phyloP scores from a whole-genome alignment of 2,797 vertebrate genomes.

The Adelosebastes latens region DNA sequence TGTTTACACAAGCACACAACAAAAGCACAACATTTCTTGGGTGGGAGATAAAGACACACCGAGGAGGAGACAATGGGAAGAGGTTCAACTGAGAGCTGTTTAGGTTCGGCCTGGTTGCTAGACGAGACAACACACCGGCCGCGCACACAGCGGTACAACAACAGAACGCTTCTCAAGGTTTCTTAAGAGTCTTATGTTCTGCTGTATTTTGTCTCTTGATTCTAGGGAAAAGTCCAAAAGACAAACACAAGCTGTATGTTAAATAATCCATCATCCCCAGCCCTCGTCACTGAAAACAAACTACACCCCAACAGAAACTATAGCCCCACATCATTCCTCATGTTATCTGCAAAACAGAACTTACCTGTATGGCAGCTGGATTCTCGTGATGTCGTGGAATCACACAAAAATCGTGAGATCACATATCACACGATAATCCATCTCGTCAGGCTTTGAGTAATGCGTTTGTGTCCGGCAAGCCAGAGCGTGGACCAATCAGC shows the following conservation, averaged over 20 bases:
- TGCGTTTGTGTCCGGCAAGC: too few species aligned
- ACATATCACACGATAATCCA: too few species aligned
- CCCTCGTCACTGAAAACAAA: conserved; percentile 50
- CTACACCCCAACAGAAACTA: background rate
- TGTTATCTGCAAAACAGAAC: conserved; percentile 5
- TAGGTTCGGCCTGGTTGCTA: conserved; percentile 78
- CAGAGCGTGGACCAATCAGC: too few species aligned
- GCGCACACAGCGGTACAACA: conserved; percentile 66
- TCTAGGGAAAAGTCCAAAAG: conserved; percentile 56
- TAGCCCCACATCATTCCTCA: background rate
- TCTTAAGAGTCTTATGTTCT: conserved; percentile 43
- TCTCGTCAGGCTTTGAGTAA: too few species aligned
- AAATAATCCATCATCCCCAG: conserved; percentile 45
- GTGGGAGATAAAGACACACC: conserved; percentile 78
- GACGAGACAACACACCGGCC: conserved; percentile 81
- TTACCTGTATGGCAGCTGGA: background rate
- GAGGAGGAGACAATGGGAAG: conserved; percentile 68
- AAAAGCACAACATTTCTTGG: conserved; percentile 83
- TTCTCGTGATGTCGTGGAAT: too few species aligned
- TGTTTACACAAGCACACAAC: conserved; percentile 85
- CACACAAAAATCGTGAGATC: fast-evolving
- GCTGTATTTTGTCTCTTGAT: conserved; percentile 76
- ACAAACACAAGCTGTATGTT: conserved; percentile 55
- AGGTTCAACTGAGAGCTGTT: conserved; percentile 71
- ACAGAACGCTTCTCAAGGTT: conserved; percentile 75